Percentiles rank a stretch among this genome's conserved stretches.
These are phyloP conservation scores for Hedya salicella DNA, from an alignment of 2,888 invertebrate genomes.

Conservation along the genomic window DNA sequence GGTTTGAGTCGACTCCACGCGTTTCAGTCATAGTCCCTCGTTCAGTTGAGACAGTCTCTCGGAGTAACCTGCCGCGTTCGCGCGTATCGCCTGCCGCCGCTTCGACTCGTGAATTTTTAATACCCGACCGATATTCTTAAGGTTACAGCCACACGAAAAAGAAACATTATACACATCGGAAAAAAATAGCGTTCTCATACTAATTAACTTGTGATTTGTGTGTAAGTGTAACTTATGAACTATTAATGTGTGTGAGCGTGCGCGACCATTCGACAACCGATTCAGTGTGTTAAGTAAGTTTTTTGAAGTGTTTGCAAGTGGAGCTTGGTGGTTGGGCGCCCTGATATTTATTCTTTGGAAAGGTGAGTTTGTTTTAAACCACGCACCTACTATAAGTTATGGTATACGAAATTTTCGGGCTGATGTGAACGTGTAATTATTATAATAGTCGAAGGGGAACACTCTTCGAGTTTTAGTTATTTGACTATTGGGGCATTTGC, in stretches of 20 bases:
- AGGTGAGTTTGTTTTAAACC: conserved; percentile 60
- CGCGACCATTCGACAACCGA: conserved; percentile 51
- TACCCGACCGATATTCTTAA: conserved; percentile 61
- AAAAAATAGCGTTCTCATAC: background rate
- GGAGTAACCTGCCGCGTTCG: conserved; percentile 47
- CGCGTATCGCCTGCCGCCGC: conserved; percentile 46
- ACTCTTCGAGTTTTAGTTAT: no score
- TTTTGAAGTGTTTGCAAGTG: conserved; percentile 72
- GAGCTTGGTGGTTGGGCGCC: conserved; percentile 64
- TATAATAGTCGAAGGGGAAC: background rate
- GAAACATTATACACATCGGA: background rate
- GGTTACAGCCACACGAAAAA: conserved; percentile 35
- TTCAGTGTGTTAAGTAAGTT: conserved; percentile 63
- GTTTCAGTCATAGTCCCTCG: background rate
- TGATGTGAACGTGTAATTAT: background rate
- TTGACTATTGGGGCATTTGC: no score
- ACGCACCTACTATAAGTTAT: no score
- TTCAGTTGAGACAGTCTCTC: conserved; percentile 48
- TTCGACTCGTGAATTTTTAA: conserved; percentile 74
- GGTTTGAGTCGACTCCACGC: background rate
- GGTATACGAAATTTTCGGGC: conserved; percentile 7
- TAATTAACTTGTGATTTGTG: conserved; percentile 18
- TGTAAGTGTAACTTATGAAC: conserved; percentile 15
- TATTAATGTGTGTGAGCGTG: conserved; percentile 27
- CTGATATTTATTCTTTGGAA: conserved; percentile 70